Evolutionary conservation across 2,888 invertebrate species (phyloP).

Genomic region (Amiota mariae): DNA sequence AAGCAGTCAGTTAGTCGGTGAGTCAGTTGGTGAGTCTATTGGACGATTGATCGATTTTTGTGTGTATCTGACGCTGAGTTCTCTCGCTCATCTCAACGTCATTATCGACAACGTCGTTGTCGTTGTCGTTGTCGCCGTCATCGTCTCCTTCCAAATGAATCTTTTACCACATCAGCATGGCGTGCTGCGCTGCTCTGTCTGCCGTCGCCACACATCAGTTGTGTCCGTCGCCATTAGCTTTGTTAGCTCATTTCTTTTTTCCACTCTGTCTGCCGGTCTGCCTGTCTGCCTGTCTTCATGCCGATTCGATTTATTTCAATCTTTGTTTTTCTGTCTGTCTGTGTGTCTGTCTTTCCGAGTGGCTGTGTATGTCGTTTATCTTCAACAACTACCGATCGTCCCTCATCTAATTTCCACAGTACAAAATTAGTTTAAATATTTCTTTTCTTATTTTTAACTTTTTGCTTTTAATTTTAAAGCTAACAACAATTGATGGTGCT

Average conservation of each 20-base stretch:
- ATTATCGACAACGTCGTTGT: background rate
- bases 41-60: background rate
- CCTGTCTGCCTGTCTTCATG: background rate
- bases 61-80: background rate
- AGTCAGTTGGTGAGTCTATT: background rate
- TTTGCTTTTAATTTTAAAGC: background rate
- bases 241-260: too few species aligned
- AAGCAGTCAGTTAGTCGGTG: conserved; percentile 2
- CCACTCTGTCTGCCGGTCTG: too few species aligned
- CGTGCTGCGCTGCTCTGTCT: too few species aligned
- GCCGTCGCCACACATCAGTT: background rate
- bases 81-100: background rate
- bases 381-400: background rate
- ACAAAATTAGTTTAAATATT: background rate
- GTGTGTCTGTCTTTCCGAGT: background rate
- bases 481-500: too few species aligned
- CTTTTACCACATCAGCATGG: background rate
- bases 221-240: background rate
- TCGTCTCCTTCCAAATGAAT: conserved; percentile 12
- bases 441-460: background rate
- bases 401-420: background rate
- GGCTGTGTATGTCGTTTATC: background rate
- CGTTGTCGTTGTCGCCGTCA: background rate
- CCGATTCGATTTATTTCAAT: background rate
- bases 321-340: background rate